Conservation (phyloP, 2,888 invertebrate species). For the Conchocele bisecta region DNA sequence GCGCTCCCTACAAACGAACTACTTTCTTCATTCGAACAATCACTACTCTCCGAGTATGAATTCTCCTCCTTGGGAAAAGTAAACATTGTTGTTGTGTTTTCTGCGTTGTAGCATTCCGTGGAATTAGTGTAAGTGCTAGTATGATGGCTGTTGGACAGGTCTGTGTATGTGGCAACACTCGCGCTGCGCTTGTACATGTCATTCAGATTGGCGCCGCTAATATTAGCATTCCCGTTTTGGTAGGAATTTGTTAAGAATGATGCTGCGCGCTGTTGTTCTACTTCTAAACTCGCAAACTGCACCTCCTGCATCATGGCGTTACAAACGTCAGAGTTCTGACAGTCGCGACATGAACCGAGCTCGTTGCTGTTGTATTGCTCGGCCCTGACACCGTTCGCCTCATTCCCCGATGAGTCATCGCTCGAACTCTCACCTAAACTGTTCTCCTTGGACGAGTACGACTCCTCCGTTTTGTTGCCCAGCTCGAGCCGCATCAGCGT, state of each 20-base stretch:
- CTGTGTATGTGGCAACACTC: constrained; percentile 43
- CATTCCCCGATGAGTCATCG: constrained; percentile 21
- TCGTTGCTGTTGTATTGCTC: constrained; percentile 81
- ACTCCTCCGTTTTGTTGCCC: constrained; percentile 72
- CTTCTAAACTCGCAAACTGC: constrained; percentile 67
- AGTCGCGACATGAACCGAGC: constrained; percentile 81
- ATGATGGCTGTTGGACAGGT: constrained; percentile 40
- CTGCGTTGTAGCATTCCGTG: constrained; percentile 71
- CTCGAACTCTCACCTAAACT: constrained; percentile 25
- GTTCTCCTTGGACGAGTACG: constrained; percentile 30
- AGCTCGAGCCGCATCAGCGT: constrained; percentile 91
- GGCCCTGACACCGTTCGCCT: constrained; percentile 84
- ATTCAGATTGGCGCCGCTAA: constrained; percentile 35
- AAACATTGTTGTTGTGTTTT: constrained; percentile 74
- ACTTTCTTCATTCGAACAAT: constrained; percentile 79
- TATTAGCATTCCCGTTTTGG: constrained; percentile 28
- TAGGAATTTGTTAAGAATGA: constrained; percentile 44
- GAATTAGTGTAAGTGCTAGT: constrained; percentile 38
- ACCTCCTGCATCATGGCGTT: constrained; percentile 80
- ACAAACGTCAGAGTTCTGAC: constrained; percentile 80
- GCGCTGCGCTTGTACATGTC: constrained; percentile 48
- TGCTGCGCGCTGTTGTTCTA: constrained; percentile 64
- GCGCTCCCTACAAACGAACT: constrained; percentile 45
- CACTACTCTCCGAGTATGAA: constrained; percentile 82
- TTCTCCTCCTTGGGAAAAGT: constrained; percentile 79